Conservation (phyloP, 1,140 invertebrate species). For the Centruroides vittatus region DNA sequence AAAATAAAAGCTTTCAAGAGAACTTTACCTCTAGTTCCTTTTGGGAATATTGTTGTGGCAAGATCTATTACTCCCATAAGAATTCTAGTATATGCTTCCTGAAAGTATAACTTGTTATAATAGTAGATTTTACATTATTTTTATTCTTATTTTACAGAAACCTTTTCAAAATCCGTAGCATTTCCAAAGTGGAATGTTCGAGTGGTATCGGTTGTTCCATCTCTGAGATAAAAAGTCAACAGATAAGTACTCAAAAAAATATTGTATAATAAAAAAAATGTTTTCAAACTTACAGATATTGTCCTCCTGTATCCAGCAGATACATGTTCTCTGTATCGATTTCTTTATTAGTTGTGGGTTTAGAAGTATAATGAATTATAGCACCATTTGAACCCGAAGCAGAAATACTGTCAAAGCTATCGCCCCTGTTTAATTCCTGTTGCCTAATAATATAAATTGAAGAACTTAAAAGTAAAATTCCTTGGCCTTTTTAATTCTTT, state of each 20-base stretch:
- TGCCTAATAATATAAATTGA: conserved; percentile 26
- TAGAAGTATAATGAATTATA: conserved; percentile 80
- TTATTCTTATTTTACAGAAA: conserved; percentile 24
- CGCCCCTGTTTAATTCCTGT: conserved; percentile 61
- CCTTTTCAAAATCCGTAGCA: conserved; percentile 49
- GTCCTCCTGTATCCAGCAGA: conserved; percentile 80
- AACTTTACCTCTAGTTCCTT: too few relatives aligned
- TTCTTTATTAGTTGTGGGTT: conserved; percentile 46
- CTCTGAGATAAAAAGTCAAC: conserved; percentile 30
- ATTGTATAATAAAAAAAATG: too few relatives aligned
- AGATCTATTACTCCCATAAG: conserved; percentile 75
- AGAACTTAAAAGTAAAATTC: too few relatives aligned
- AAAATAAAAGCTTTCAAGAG: too few relatives aligned
- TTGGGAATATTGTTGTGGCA: conserved; percentile 55
- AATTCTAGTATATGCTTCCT: conserved; percentile 79
- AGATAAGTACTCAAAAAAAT: too few relatives aligned
- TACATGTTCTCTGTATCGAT: conserved; percentile 65
- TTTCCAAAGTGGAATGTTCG: conserved; percentile 76
- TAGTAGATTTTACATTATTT: not conserved
- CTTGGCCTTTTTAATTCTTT: too few relatives aligned
- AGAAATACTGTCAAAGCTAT: conserved; percentile 88
- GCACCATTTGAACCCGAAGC: conserved; percentile 81
- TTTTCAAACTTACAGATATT: conserved; percentile 29
- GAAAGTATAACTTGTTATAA: not conserved
- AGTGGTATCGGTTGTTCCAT: conserved; percentile 92